Conservation (phyloP, 2,888 invertebrate genomes). For the Sussaba pulchella region DNA sequence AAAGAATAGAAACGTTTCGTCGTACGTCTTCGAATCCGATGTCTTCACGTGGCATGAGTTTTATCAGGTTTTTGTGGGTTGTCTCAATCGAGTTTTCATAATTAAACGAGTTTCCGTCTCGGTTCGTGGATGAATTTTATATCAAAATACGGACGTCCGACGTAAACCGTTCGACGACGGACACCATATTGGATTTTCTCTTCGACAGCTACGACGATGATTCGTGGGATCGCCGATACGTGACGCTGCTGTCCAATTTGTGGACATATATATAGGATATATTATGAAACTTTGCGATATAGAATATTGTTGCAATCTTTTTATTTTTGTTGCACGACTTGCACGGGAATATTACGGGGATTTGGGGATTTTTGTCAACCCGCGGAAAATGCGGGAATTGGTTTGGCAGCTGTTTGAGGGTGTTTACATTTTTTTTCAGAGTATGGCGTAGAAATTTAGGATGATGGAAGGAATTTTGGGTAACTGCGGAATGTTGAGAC, state of each 20-base stretch:
- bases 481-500: background rate
- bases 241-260: background rate
- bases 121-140: constrained; percentile 66
- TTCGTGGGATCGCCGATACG: background rate
- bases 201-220: constrained; percentile 7
- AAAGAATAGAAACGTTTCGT: constrained; percentile 51
- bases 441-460: background rate
- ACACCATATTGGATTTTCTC: constrained; percentile 81
- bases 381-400: background rate
- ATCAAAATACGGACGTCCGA: constrained; percentile 74
- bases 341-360: no score
- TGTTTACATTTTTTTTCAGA: background rate
- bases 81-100: constrained; percentile 81
- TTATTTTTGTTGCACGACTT: no score
- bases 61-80: constrained; percentile 67
- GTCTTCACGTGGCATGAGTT: constrained; percentile 68
- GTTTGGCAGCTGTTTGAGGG: no score
- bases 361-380: no score
- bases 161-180: constrained; percentile 74
- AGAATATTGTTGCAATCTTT: background rate
- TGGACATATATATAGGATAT: background rate
- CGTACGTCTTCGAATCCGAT: constrained; percentile 26
- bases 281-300: background rate
- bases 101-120: constrained; percentile 67
- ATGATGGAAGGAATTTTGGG: background rate